phyloP scores from a whole-genome alignment of 2,113 vertebrate species.

The Dipodomys ordii region DNA sequence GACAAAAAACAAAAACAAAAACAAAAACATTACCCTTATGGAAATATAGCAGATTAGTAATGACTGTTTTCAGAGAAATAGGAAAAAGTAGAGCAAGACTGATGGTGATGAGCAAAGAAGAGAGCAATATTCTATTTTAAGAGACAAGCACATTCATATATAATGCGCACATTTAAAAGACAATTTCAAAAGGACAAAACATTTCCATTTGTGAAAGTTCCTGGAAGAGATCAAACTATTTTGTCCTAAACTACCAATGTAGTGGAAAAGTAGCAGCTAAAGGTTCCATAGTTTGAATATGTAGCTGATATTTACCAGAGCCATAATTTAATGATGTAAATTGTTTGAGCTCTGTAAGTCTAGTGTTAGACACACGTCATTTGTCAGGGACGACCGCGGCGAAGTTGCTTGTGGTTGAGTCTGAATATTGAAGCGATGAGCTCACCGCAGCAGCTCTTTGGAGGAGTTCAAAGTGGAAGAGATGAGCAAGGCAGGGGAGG shows the following conservation, averaged over 20 bases:
- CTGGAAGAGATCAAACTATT: background rate
- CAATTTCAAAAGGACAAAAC: background rate
- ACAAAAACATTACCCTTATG: too few relatives aligned
- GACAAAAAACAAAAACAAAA: too few relatives aligned
- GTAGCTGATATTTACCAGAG: background rate
- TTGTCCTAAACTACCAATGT: background rate
- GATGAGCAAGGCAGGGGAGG: background rate
- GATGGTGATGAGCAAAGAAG: background rate
- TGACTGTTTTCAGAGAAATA: background rate
- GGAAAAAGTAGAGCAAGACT: background rate
- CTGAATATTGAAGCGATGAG: rapidly evolving
- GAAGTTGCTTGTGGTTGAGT: too few relatives aligned
- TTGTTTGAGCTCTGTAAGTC: background rate
- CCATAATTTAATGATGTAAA: background rate
- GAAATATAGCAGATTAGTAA: background rate
- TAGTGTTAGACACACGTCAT: rapidly evolving
- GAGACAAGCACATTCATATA: background rate
- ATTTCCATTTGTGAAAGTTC: background rate
- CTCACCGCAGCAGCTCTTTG: rapidly evolving
- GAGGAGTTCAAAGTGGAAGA: background rate
- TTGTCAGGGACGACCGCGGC: rapidly evolving
- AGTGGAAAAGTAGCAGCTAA: background rate
- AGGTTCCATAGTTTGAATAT: background rate
- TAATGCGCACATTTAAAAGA: background rate
- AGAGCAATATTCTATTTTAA: background rate